Percentiles rank a stretch among this genome's conserved stretches.
Evolutionary conservation across 1,140 invertebrate species (phyloP).

Genomic region (Teleogryllus occipitalis): DNA sequence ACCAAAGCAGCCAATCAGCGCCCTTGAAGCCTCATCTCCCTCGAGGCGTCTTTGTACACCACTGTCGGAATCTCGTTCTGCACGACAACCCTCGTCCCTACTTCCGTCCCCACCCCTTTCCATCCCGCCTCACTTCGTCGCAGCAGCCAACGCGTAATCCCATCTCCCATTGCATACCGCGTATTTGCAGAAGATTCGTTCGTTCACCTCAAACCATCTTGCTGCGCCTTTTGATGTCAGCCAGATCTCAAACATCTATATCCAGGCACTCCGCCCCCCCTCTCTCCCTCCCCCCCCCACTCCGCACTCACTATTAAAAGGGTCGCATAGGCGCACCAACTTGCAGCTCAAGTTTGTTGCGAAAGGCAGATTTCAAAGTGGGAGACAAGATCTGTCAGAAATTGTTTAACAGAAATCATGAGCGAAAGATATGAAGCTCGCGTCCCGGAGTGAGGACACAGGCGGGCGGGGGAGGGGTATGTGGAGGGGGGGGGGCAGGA

Average conservation of each 20-base stretch:
- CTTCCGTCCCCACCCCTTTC: not conserved
- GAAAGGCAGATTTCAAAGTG: not conserved
- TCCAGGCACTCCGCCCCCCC: not conserved
- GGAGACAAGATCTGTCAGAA: not conserved
- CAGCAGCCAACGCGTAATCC: not conserved
- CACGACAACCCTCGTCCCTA: not conserved
- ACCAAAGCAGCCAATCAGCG: no score
- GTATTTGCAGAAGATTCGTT: not conserved
- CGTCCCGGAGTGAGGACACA: not conserved
- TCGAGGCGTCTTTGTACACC: not conserved
- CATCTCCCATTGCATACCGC: no score
- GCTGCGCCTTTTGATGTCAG: not conserved
- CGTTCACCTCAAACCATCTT: not conserved
- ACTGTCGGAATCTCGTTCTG: not conserved
- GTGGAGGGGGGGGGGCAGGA: no score
- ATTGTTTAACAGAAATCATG: constrained; percentile 1
- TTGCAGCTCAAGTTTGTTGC: not conserved
- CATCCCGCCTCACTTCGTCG: not conserved
- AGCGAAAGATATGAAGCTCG: constrained; percentile 3
- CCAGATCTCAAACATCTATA: not conserved
- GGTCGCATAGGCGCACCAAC: not conserved
- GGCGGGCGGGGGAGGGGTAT: no score
- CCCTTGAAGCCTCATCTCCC: no score
- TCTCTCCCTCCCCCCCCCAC: not conserved
- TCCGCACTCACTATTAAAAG: not conserved